These are phyloP conservation scores for Sphaerophoria taeniata DNA, from an alignment of 2,888 invertebrate genomes.

Conservation along the genomic window DNA sequence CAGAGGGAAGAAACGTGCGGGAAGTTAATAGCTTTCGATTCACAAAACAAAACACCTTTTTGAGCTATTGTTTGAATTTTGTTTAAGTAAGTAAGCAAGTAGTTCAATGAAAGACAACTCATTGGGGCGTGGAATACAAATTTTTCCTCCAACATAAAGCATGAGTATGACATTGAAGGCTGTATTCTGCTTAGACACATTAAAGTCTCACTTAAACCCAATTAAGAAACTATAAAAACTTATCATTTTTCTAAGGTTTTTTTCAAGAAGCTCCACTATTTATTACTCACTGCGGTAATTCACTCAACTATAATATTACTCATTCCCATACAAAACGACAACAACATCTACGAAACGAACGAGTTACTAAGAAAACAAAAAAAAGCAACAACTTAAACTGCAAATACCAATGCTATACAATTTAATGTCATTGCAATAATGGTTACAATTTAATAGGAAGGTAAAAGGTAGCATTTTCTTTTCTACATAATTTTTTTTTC, in stretches of 20 bases:
- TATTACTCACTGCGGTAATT: constrained; percentile 37
- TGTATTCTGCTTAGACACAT: not conserved
- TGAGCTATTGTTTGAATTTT: constrained; percentile 27
- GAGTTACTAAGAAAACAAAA: not conserved
- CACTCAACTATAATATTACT: not conserved
- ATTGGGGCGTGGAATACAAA: constrained; percentile 27
- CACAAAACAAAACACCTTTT: constrained; percentile 22
- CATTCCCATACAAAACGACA: not conserved
- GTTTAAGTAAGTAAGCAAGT: constrained; percentile 35
- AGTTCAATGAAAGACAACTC: constrained; percentile 18
- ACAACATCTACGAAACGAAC: not conserved
- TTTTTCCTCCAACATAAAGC: not conserved
- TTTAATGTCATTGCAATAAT: constrained; percentile 34
- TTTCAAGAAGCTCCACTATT: constrained; percentile 6
- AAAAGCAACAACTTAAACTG: constrained; percentile 23
- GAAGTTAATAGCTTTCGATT: too few relatives aligned
- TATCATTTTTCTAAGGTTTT: constrained; percentile 18
- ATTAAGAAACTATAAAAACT: constrained; percentile 51
- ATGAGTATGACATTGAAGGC: constrained; percentile 31
- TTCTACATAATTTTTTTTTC: constrained; percentile 21
- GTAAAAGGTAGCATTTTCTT: constrained; percentile 18
- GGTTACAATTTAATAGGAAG: too few relatives aligned
- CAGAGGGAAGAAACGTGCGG: too few relatives aligned
- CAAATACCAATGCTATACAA: constrained; percentile 16
- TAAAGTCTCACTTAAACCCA: constrained; percentile 38